Evolutionary conservation across 2,113 vertebrate species (phyloP).

Genomic region (Cephalopterus ornatus): DNA sequence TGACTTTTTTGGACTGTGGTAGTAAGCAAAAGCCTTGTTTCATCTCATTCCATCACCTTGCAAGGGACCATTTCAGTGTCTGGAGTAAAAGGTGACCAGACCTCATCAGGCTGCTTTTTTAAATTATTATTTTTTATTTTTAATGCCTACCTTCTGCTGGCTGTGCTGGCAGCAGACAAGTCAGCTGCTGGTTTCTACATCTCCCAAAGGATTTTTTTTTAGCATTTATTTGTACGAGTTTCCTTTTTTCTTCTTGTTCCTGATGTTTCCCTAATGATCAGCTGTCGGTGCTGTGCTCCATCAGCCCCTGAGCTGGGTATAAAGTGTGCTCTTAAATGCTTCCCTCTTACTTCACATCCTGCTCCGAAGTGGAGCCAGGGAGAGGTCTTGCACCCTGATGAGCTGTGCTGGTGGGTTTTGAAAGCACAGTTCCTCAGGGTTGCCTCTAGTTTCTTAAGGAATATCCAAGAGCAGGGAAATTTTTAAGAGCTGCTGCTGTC

Average conservation of each 20-base stretch:
- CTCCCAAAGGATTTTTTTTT: neutral
- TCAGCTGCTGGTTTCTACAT: neutral
- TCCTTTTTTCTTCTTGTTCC: neutral
- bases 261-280: slow-evolving; percentile 12
- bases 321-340: neutral
- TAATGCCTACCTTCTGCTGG: neutral
- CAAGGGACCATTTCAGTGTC: neutral
- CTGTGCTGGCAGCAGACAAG: neutral
- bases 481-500: neutral
- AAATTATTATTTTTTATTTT: neutral
- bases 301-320: neutral
- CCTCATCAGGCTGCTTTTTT: neutral
- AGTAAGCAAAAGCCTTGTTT: neutral
- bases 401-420: rapidly evolving
- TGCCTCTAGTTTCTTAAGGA: neutral
- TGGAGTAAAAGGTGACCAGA: slow-evolving; percentile 1
- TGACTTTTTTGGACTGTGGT: neutral
- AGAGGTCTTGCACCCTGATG: neutral
- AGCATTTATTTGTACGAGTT: neutral
- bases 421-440: rapidly evolving
- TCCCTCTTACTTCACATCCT: neutral
- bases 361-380: neutral
- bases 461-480: too few species aligned
- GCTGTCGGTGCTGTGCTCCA: neutral
- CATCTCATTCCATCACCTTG: neutral